Percentiles rank a stretch among this genome's conserved stretches.
phyloP scores from a whole-genome alignment of 2,113 vertebrate species.

The Trogon melanurus region DNA sequence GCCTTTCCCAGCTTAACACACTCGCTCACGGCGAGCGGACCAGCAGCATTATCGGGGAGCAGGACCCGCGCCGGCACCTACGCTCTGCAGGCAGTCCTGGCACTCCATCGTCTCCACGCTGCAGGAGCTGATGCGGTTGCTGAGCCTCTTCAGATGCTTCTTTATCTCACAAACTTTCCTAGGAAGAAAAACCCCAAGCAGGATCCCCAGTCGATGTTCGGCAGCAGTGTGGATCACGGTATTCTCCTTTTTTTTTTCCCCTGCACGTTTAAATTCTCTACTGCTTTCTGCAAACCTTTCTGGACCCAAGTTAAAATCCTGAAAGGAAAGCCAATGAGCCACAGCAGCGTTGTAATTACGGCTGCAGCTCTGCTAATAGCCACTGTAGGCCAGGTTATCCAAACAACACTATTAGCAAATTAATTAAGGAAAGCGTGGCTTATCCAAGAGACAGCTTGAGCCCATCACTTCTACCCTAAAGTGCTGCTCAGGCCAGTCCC shows the following conservation, averaged over 20 bases:
- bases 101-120: conserved; percentile 77
- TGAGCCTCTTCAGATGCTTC: conserved; percentile 79
- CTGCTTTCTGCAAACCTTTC: background rate
- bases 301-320: background rate
- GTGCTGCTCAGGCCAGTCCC: background rate
- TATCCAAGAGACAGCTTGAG: background rate
- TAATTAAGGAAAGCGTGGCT: background rate
- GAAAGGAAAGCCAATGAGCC: background rate
- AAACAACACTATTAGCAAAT: background rate
- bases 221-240: fast-evolving
- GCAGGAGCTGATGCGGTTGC: conserved; percentile 74
- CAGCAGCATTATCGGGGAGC: background rate
- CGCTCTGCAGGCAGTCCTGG: conserved; percentile 81
- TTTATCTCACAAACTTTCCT: conserved; percentile 83
- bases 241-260: too few relatives aligned
- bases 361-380: background rate
- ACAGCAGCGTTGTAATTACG: background rate
- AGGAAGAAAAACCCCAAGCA: fast-evolving
- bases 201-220: fast-evolving
- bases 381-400: background rate
- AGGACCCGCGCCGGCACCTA: background rate
- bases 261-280: background rate
- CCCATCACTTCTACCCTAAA: background rate
- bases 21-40: fast-evolving
- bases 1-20: fast-evolving